These are phyloP conservation scores for Rhodeus uyekii DNA, from an alignment of 2,797 vertebrate genomes.

Conservation along the genomic window DNA sequence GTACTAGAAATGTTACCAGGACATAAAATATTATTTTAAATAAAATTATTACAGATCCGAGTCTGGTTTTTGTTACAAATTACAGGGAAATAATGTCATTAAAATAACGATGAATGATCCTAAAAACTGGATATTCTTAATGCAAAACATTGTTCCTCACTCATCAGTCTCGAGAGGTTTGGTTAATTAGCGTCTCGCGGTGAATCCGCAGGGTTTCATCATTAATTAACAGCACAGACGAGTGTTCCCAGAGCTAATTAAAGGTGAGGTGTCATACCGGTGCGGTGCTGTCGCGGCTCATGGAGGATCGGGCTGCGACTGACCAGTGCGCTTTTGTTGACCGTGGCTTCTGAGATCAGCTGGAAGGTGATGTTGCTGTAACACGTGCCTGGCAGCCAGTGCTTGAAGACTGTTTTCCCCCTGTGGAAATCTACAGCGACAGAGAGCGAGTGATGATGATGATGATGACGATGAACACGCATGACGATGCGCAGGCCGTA, in stretches of 20 bases:
- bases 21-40: neutral
- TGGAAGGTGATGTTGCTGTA: conserved; percentile 95
- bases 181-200: neutral
- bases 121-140: neutral
- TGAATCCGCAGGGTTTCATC: neutral
- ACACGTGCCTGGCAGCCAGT: conserved; percentile 92
- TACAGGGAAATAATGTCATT: no score
- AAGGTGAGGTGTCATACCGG: conserved; percentile 74
- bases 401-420: conserved; percentile 93
- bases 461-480: neutral
- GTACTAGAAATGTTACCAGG: neutral
- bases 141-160: neutral
- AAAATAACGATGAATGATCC: neutral
- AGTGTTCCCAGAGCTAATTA: neutral
- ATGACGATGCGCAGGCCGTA: neutral
- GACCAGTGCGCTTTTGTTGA: conserved; percentile 83
- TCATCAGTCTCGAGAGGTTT: neutral
- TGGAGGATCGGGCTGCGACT: conserved; percentile 84
- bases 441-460: neutral
- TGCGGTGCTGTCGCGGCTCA: conserved; percentile 84
- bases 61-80: neutral
- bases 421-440: conserved; percentile 84
- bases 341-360: conserved; percentile 89
- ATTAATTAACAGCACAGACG: neutral
- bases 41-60: neutral